These are phyloP conservation scores for Halocaridina rubra DNA, from an alignment of 2,888 invertebrate genomes.

Conservation along the genomic window DNA sequence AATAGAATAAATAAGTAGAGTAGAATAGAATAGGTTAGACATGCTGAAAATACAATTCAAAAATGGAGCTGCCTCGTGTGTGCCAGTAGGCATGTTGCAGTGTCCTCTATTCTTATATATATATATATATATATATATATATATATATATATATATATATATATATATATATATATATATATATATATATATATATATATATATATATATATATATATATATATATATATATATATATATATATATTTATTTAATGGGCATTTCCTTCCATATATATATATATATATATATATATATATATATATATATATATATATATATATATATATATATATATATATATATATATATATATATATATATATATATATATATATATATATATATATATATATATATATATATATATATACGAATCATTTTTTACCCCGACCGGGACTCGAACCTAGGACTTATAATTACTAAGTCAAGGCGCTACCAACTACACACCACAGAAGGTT, in stretches of 20 bases:
- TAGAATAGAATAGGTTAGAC: too few species aligned
- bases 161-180: conserved; percentile 1
- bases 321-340: neutral
- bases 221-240: neutral
- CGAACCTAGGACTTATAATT: too few species aligned
- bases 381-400: neutral
- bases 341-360: neutral
- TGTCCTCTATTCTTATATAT: too few species aligned
- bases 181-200: neutral
- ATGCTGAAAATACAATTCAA: too few species aligned
- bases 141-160: neutral
- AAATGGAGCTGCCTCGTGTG: too few species aligned
- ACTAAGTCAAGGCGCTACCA: too few species aligned
- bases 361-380: neutral
- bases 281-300: neutral
- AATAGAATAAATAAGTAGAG: neutral
- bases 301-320: neutral
- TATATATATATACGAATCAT: neutral
- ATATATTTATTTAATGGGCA: too few species aligned
- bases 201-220: neutral
- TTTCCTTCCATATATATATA: too few species aligned
- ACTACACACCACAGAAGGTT: too few species aligned
- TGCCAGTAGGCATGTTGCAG: too few species aligned
- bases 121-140: too few species aligned
- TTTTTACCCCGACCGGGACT: too few species aligned